Percentiles rank a stretch among this genome's conserved stretches.
phyloP scores from a whole-genome alignment of 2,797 vertebrate genomes.

The Lerista edwardsae region DNA sequence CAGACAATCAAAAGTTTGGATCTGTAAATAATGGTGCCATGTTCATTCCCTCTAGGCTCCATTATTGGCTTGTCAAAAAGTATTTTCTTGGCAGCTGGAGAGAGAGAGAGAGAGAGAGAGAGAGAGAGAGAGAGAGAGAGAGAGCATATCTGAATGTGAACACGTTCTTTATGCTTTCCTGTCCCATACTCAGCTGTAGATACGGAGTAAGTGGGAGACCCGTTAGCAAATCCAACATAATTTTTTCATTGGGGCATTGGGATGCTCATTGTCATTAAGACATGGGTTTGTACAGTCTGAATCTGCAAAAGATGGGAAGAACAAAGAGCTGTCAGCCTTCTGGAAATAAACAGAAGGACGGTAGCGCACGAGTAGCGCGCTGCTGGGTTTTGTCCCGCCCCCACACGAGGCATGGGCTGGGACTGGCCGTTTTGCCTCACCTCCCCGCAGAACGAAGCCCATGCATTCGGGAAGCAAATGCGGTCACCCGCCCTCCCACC shows the following conservation, averaged over 20 bases:
- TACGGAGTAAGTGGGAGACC: conserved; percentile 35
- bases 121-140: conserved; percentile 4
- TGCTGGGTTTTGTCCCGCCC: too few relatives aligned
- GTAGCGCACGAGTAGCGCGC: too few relatives aligned
- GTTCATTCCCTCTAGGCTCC: conserved; percentile 38
- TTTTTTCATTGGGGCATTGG: conserved; percentile 47
- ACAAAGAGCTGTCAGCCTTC: conserved; percentile 43
- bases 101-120: conserved; percentile 7
- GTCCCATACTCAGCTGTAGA: conserved; percentile 55
- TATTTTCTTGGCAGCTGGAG: conserved; percentile 33
- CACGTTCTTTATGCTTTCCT: not conserved
- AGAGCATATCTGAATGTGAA: conserved; percentile 54
- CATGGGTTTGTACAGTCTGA: conserved; percentile 39
- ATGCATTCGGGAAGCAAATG: too few relatives aligned
- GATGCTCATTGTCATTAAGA: conserved; percentile 49
- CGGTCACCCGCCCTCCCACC: too few relatives aligned
- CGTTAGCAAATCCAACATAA: conserved; percentile 35
- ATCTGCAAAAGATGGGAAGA: conserved; percentile 32
- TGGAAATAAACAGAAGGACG: conserved; percentile 43
- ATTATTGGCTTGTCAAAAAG: conserved; percentile 43
- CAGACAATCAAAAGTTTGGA: conserved; percentile 38
- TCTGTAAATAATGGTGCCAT: conserved; percentile 60
- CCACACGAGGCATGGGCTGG: too few relatives aligned
- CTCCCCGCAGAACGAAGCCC: too few relatives aligned
- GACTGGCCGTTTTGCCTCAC: too few relatives aligned